A percentile compares a stretch with the other conserved stretches of the same genome.
Evolutionary conservation across 2,888 invertebrate genomes (phyloP).

Genomic region (Harpalus rubripes): DNA sequence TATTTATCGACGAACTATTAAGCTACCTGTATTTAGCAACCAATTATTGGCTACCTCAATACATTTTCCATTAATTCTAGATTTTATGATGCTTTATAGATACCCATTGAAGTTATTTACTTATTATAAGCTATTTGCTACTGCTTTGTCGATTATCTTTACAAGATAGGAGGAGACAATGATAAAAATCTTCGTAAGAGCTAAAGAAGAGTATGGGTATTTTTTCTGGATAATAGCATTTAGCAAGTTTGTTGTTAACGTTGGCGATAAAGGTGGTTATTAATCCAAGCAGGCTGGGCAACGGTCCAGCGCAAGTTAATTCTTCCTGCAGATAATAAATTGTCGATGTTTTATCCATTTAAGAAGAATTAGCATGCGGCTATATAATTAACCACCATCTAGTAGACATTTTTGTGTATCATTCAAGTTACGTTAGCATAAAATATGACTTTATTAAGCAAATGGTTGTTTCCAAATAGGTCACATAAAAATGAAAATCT

Average conservation of each 20-base stretch:
- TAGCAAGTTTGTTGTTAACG: conserved; percentile 31
- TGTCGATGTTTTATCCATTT: conserved; percentile 55
- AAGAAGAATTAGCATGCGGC: conserved; percentile 62
- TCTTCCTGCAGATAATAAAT: conserved; percentile 62
- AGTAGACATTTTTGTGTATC: conserved; percentile 49
- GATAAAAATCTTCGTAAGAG: conserved; percentile 18
- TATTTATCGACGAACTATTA: not conserved
- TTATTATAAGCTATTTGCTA: not conserved
- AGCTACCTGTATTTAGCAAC: conserved; percentile 4
- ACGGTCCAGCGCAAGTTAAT: conserved; percentile 25
- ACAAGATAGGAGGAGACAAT: conserved; percentile 1
- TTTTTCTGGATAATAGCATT: conserved; percentile 27
- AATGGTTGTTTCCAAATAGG: conserved; percentile 63
- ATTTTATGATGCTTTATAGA: conserved; percentile 18
- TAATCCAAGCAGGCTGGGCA: conserved; percentile 7
- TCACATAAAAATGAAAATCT: conserved; percentile 59
- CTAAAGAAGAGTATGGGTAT: not conserved
- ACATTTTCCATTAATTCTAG: conserved; percentile 16
- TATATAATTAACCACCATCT: conserved; percentile 61
- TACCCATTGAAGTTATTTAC: conserved; percentile 25
- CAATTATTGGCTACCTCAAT: not conserved
- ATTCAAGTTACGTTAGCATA: conserved; percentile 51
- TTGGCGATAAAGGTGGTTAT: conserved; percentile 30
- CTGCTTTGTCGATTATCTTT: conserved; percentile 37
- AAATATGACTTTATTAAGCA: conserved; percentile 66